phyloP scores from a whole-genome alignment of 2,113 vertebrate genomes.

The Proterorhinus semilunaris region DNA sequence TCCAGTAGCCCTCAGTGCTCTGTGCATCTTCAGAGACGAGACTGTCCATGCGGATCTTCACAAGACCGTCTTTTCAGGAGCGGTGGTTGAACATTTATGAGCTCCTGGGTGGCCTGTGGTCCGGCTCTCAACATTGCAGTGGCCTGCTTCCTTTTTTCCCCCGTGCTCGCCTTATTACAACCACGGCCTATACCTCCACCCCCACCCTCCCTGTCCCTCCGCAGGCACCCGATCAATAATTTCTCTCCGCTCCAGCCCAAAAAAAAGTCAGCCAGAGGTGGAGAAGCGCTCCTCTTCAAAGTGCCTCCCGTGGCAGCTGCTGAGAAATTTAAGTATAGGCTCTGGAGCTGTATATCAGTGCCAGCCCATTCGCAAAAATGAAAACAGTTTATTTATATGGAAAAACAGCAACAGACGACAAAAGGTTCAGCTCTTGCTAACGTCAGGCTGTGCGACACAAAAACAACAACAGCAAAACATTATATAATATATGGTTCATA shows the following conservation, averaged over 20 bases:
- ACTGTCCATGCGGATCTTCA: background rate
- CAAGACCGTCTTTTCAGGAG: background rate
- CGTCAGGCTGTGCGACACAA: too few species aligned
- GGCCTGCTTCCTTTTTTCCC: slow-evolving; percentile 6
- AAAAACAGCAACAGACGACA: too few species aligned
- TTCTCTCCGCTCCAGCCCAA: slow-evolving; percentile 36
- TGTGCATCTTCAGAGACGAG: too few species aligned
- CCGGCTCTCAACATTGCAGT: slow-evolving; percentile 13
- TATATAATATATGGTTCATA: too few species aligned
- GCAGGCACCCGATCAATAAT: slow-evolving; percentile 54
- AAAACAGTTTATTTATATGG: too few species aligned
- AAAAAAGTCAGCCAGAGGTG: slow-evolving; percentile 29
- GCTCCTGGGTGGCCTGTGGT: background rate
- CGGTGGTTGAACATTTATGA: slow-evolving; percentile 1
- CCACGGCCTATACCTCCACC: slow-evolving; percentile 24
- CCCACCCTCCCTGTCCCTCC: slow-evolving; percentile 20
- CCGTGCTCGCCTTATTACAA: slow-evolving; percentile 15
- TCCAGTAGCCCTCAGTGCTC: too few species aligned
- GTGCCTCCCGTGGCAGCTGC: slow-evolving; percentile 24
- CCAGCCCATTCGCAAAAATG: background rate
- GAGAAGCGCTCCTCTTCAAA: slow-evolving; percentile 45
- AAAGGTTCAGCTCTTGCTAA: too few species aligned
- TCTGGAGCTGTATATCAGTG: background rate
- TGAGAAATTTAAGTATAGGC: slow-evolving; percentile 18
- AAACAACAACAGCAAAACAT: too few species aligned